Percentiles rank a stretch among this genome's conserved stretches.
Evolutionary conservation across 2,888 invertebrate genomes (phyloP).

Genomic region (Leistus spinibarbis): DNA sequence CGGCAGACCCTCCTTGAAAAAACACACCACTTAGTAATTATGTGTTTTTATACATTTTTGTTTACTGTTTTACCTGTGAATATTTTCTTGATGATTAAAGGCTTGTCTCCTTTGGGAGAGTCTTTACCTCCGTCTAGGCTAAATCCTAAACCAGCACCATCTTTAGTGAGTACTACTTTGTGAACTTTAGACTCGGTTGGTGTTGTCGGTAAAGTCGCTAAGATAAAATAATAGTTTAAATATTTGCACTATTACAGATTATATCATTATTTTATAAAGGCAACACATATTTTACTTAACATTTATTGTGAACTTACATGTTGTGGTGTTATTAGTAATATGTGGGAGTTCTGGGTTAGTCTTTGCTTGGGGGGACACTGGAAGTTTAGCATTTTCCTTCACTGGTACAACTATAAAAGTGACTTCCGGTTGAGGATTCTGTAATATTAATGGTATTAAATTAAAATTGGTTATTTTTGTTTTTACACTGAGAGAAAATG

Average conservation of each 20-base stretch:
- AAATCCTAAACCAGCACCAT: slow-evolving; percentile 90
- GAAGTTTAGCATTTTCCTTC: slow-evolving; percentile 42
- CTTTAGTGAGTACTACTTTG: slow-evolving; percentile 66
- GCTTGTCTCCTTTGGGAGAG: slow-evolving; percentile 87
- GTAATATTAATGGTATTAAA: slow-evolving; percentile 30
- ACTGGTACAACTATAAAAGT: slow-evolving; percentile 46
- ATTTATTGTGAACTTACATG: slow-evolving; percentile 7
- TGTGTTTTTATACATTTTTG: not conserved
- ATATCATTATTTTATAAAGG: no score
- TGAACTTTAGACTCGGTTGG: not conserved
- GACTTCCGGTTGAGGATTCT: slow-evolving; percentile 48
- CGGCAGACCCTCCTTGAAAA: slow-evolving; percentile 84
- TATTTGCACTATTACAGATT: not conserved
- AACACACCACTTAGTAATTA: not conserved
- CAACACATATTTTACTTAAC: slow-evolving; percentile 5
- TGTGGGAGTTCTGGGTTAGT: not conserved
- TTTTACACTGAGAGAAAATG: slow-evolving; percentile 39
- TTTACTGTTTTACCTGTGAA: slow-evolving; percentile 76
- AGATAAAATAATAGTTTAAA: not conserved
- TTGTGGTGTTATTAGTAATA: slow-evolving; percentile 17
- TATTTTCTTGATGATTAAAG: slow-evolving; percentile 89
- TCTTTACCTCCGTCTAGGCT: slow-evolving; percentile 93
- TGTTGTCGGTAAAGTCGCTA: slow-evolving; percentile 1
- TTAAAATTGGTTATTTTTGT: not conserved
- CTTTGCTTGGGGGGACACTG: slow-evolving; percentile 11